These are phyloP conservation scores for Scatophagus argus DNA, from an alignment of 2,113 vertebrate genomes.

Conservation along the genomic window DNA sequence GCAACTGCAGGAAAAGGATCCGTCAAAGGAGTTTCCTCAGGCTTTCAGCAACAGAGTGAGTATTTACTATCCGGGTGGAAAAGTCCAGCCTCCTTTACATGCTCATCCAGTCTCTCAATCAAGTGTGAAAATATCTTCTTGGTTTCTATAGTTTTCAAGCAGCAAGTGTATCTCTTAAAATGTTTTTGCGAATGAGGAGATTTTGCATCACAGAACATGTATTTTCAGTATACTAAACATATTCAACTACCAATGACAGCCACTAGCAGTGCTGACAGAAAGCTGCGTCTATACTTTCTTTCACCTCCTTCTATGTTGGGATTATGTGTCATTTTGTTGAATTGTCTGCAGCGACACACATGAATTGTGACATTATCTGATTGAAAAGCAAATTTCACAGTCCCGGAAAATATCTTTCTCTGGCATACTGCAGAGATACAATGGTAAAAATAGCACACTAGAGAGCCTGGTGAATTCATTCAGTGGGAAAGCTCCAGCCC, in stretches of 20 bases:
- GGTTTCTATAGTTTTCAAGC: background rate
- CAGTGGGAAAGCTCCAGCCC: conserved; percentile 16
- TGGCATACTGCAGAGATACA: conserved; percentile 24
- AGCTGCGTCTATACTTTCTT: conserved; percentile 10
- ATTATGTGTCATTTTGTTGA: conserved; percentile 30
- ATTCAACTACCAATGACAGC: conserved; percentile 11
- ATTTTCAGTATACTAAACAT: conserved; percentile 10
- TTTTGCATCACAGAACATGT: conserved; percentile 7
- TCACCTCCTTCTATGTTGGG: background rate
- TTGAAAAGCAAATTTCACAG: conserved; percentile 44
- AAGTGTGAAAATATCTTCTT: conserved; percentile 14
- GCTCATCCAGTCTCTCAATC: background rate
- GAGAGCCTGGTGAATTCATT: conserved; percentile 30
- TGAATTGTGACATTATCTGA: conserved; percentile 34
- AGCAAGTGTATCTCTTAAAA: conserved; percentile 3
- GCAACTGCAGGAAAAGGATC: conserved; percentile 31
- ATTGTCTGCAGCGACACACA: conserved; percentile 2
- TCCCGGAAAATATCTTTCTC: conserved; percentile 19
- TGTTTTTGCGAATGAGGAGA: background rate
- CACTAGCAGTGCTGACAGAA: background rate
- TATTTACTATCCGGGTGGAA: conserved; percentile 56
- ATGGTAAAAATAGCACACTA: conserved; percentile 27
- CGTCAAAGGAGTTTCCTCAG: conserved; percentile 39
- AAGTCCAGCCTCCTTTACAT: conserved; percentile 15
- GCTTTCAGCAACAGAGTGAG: conserved; percentile 56